Percentiles rank a stretch among this genome's conserved stretches.
These are phyloP conservation scores for Thamnophis sirtalis DNA, from an alignment of 2,113 vertebrate genomes.

Conservation along the genomic window DNA sequence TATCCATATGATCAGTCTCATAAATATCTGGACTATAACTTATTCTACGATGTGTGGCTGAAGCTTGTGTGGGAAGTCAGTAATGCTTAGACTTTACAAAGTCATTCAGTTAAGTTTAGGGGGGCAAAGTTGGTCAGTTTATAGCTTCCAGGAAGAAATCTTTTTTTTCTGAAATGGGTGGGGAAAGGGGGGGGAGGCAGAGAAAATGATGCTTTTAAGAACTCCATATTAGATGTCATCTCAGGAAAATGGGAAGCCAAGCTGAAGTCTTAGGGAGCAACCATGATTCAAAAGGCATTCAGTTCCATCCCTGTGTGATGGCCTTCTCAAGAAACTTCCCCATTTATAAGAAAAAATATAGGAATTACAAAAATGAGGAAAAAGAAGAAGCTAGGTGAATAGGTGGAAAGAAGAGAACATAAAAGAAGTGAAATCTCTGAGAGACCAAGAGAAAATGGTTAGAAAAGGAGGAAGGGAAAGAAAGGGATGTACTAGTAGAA, in stretches of 20 bases:
- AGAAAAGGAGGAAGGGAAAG: too few species aligned
- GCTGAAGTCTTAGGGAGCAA: not conserved
- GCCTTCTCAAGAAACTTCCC: not conserved
- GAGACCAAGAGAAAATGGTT: too few species aligned
- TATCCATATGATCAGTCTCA: not conserved
- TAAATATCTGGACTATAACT: not conserved
- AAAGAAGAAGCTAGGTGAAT: too few species aligned
- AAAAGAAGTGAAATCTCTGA: too few species aligned
- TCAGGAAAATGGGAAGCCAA: not conserved
- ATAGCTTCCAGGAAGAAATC: not conserved
- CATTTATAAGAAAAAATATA: too few species aligned
- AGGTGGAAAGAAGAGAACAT: too few species aligned
- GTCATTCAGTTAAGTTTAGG: not conserved
- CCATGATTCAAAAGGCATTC: not conserved
- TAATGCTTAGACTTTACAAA: not conserved
- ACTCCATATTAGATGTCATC: not conserved
- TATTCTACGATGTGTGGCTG: not conserved
- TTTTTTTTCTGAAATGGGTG: not conserved
- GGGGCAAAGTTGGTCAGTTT: not conserved
- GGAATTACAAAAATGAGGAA: too few species aligned
- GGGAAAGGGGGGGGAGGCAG: not conserved
- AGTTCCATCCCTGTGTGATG: not conserved
- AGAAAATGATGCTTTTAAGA: not conserved
- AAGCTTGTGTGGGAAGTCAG: not conserved
- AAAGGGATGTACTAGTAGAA: too few species aligned